Evolutionary conservation across 2,888 invertebrate genomes (phyloP), one percentile per base, ranked within the genome.

Genomic region (Branchinecta sandiegonensis): DNA sequence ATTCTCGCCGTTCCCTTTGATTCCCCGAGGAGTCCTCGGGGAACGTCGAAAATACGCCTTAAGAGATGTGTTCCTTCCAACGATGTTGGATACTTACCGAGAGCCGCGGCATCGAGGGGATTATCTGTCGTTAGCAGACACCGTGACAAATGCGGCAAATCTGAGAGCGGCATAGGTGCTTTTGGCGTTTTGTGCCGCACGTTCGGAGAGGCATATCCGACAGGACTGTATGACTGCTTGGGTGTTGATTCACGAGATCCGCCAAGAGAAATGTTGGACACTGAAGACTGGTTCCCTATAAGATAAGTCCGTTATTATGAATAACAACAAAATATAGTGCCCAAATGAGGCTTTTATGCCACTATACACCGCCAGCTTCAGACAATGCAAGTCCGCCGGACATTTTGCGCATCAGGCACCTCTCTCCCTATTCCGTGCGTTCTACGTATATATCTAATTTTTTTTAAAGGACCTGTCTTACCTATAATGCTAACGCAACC

Each of bases 171-270:
- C n/a, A 56, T 23, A 17, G 63, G 63, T 17, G 63, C 63, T 56
- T 56, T 56, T 56, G 63, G 63, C 23, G 23, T 56, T 56, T 56
- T 56, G 63, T 56, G 63, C 23, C 63, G 63, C n/a, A 56, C 63
- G 23, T 56, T 56, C 8, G 63, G 63, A 8, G 63, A 56, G 8
- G 63, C 14, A 10, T 56, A 56, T 17, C 23, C 23, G 9, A 56
- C 14, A 17, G 63, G 63, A 17, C 14, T 56, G 63, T n/a, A 56
- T 17, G n/a, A 23, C 12, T 9, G n/a, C 23, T n/a, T 17, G 2
- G 23, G 23, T 56, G 63, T n/a, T 56, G 63, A 56, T 17, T 56
- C 8, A 17, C 63, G n/a, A 56, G 63, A 56, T 11, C 8, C 63
- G 23, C 23, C 23, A 17, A 23, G 14, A 17, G 63, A 56, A 56